Evolutionary conservation across 2,113 vertebrate species (phyloP).

Genomic region (Telmatochromis sp.): DNA sequence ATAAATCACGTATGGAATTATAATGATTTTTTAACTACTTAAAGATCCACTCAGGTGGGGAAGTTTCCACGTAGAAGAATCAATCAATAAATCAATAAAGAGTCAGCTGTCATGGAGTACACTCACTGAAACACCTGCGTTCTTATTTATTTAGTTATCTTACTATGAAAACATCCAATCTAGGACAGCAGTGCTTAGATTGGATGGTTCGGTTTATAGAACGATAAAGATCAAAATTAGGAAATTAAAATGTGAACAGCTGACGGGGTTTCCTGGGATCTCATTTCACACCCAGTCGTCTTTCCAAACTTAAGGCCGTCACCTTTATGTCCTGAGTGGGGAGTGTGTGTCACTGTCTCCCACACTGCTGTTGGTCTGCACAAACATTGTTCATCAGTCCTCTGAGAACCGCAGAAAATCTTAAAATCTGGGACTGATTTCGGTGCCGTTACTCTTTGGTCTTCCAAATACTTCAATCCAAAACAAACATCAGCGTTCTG

Average conservation of each 20-base stretch:
- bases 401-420: neutral
- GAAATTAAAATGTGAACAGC: neutral
- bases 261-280: neutral
- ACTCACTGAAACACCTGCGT: neutral
- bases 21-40: neutral
- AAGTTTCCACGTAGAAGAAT: neutral
- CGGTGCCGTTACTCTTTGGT: neutral
- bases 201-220: neutral
- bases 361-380: neutral
- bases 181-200: neutral
- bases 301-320: neutral
- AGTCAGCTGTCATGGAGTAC: fast-evolving
- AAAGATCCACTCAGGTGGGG: neutral
- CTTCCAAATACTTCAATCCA: neutral
- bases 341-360: neutral
- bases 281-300: neutral
- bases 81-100: neutral
- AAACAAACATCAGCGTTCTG: neutral
- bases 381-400: fast-evolving
- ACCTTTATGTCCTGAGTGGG: neutral
- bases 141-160: neutral
- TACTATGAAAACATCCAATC: neutral
- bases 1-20: neutral
- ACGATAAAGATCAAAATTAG: neutral
- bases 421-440: neutral